Percentiles rank a stretch among this genome's conserved stretches.
Conservation (phyloP, 2,888 invertebrate genomes). For the Nebria brevicollis region DNA sequence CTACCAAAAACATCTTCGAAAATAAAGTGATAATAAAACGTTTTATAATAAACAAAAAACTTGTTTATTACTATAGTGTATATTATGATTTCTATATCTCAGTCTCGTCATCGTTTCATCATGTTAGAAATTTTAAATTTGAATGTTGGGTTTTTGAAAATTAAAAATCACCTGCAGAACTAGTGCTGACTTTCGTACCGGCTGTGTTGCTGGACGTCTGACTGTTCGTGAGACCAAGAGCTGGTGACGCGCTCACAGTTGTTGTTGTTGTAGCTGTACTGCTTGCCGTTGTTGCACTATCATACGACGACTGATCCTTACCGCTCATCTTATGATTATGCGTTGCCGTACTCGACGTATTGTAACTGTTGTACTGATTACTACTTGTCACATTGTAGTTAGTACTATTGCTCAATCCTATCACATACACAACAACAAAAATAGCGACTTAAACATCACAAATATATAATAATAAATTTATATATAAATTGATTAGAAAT, state of each 20-base stretch:
- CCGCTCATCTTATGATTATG: constrained; percentile 59
- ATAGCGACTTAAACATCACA: not conserved
- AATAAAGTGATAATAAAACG: constrained; percentile 21
- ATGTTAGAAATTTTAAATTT: not conserved
- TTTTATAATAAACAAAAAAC: constrained; percentile 49
- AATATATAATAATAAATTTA: not conserved
- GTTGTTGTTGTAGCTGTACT: constrained; percentile 56
- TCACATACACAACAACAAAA: constrained; percentile 49
- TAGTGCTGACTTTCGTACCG: constrained; percentile 62
- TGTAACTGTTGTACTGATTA: constrained; percentile 62
- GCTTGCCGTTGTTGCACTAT: constrained; percentile 44
- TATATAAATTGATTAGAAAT: constrained; percentile 35
- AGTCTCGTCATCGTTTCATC: constrained; percentile 50
- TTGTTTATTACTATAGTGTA: constrained; percentile 28
- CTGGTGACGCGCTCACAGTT: constrained; percentile 31
- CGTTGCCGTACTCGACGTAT: constrained; percentile 52
- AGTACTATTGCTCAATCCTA: constrained; percentile 58
- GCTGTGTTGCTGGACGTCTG: constrained; percentile 57
- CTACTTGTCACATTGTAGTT: constrained; percentile 55
- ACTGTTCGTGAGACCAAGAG: constrained; percentile 54
- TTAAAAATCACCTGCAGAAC: constrained; percentile 25
- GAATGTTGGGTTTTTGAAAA: too few species aligned
- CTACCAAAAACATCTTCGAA: constrained; percentile 48
- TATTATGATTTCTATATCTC: constrained; percentile 27
- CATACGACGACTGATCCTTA: constrained; percentile 34